Conservation (phyloP, 2,888 invertebrate genomes). For the Thalpophila matura region DNA sequence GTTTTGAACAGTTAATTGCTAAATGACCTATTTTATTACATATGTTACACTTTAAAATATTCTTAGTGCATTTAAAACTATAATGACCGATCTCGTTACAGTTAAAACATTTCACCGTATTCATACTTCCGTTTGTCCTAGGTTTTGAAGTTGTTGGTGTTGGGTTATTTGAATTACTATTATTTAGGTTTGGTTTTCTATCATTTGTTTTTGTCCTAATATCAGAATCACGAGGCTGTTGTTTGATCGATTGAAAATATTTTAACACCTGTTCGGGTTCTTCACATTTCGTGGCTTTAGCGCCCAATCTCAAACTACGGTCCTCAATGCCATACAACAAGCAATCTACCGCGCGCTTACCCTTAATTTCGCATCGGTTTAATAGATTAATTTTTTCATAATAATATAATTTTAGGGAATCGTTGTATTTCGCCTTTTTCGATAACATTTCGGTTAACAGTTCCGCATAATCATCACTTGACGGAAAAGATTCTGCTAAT, state of each 20-base stretch:
- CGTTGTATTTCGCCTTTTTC: slow-evolving; percentile 28
- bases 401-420: slow-evolving; percentile 45
- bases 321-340: slow-evolving; percentile 37
- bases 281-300: slow-evolving; percentile 14
- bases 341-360: slow-evolving; percentile 36
- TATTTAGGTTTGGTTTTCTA: not conserved
- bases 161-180: no score
- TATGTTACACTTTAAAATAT: slow-evolving; percentile 20
- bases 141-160: no score
- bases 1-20: slow-evolving; percentile 12
- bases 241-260: slow-evolving; percentile 27
- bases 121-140: not conserved
- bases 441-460: slow-evolving; percentile 39
- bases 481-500: slow-evolving; percentile 4
- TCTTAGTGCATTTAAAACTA: slow-evolving; percentile 24
- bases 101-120: slow-evolving; percentile 8
- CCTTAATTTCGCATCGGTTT: slow-evolving; percentile 42
- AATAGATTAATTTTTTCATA: slow-evolving; percentile 46
- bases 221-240: slow-evolving; percentile 1
- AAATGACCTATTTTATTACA: slow-evolving; percentile 24
- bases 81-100: slow-evolving; percentile 26
- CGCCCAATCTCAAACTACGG: slow-evolving; percentile 15
- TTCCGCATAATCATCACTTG: slow-evolving; percentile 11
- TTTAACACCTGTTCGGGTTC: slow-evolving; percentile 25
- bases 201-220: not conserved